Conservation (phyloP, 2,888 invertebrate species). For the Lasioglossum zephyrum region DNA sequence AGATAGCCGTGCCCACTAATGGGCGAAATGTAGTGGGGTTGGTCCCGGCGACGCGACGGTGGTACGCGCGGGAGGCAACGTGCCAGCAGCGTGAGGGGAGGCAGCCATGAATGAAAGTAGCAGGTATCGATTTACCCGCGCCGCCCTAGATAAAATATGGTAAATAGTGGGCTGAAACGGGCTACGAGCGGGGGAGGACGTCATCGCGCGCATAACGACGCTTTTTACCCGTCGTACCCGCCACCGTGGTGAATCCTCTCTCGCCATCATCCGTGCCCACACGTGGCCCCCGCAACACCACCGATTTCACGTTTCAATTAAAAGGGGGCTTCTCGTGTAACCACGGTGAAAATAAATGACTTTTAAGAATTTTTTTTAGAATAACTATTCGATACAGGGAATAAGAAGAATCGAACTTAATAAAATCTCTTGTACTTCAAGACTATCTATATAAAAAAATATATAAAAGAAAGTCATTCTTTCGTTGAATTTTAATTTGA, state of each 20-base stretch:
- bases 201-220: slow-evolving; percentile 50
- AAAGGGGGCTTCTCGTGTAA: neutral
- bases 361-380: neutral
- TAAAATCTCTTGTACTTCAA: too few relatives aligned
- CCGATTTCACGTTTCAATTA: neutral
- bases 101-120: slow-evolving; percentile 83
- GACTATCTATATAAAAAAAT: too few relatives aligned
- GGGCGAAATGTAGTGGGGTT: slow-evolving; percentile 56
- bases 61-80: slow-evolving; percentile 75
- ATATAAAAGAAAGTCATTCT: too few relatives aligned
- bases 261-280: neutral
- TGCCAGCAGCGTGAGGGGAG: slow-evolving; percentile 76
- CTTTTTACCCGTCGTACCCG: neutral
- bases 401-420: too few relatives aligned
- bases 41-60: slow-evolving; percentile 53
- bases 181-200: slow-evolving; percentile 47
- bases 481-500: neutral
- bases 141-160: slow-evolving; percentile 80
- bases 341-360: neutral
- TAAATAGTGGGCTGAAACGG: slow-evolving; percentile 74
- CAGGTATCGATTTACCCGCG: slow-evolving; percentile 82
- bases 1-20: slow-evolving; percentile 59
- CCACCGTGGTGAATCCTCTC: neutral
- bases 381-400: too few relatives aligned
- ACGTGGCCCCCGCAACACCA: neutral